Evolutionary conservation across 2,888 invertebrate species (phyloP), one percentile per base, ranked within the genome.

Genomic region (Spilosoma lubricipeda): DNA sequence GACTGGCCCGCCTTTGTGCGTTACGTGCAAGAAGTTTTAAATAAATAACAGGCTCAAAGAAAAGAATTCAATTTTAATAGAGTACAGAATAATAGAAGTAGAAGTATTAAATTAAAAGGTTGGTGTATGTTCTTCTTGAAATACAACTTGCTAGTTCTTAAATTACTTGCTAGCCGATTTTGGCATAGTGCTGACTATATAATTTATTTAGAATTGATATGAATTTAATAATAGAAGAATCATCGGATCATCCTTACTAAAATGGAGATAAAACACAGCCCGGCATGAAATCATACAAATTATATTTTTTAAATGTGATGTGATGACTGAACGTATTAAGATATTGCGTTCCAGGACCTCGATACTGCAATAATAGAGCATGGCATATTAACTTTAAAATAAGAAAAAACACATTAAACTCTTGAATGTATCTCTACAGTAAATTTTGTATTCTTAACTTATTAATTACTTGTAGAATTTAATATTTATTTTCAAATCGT

Each of bases 321-420:
- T 63, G 42, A 72, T 72, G 74, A 63, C 18, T 63, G 63, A 33
- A 66, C 59, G 70, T 72, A 23, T 59, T 48, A 59, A 52, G n/a
- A 52, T 27, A 59, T 65, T 39, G 80, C 84, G 84, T 82, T 82
- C 84, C 82, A 82, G 82, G 23, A 72, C 15, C 1, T 45, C 0
- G 42, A 42, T 27, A 72, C 67, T 64, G 39, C 70, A 69, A 72
- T 23, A 74, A 59, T 74, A 67, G 68, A 81, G 77, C 82, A 84
- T 84, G 67, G 36, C 30, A 27, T 13, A 13, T 45, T 9, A n/a
- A 45, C n/a, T 70, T 23, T 23, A 23, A 70, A 63, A n/a, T n/a
- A 18, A 27, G 30, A 70, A 27, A 56, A 63, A 59, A 63, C 27
- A 27, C 20, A 63, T 42, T 20, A 63, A 23, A 42, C 42, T 42